These are phyloP conservation scores for Theodoxus fluviatilis DNA, from an alignment of 2,888 invertebrate genomes.

Conservation along the genomic window DNA sequence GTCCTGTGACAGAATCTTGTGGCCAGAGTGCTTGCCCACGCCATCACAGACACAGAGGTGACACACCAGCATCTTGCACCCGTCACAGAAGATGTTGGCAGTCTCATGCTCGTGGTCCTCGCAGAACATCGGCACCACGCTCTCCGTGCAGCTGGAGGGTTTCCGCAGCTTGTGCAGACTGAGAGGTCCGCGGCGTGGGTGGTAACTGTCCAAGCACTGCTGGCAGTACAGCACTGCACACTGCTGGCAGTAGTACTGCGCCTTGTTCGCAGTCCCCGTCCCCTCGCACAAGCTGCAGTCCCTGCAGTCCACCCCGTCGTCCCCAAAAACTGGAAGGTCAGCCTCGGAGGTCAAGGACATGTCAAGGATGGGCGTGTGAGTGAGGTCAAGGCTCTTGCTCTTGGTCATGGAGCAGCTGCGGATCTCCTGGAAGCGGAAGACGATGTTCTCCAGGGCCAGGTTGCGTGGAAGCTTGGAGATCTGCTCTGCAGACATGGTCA, in stretches of 20 bases:
- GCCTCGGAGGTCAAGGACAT: slow-evolving; percentile 24
- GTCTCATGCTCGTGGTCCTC: slow-evolving; percentile 50
- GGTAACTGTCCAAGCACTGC: slow-evolving; percentile 51
- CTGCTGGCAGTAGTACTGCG: slow-evolving; percentile 57
- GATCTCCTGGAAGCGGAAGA: slow-evolving; percentile 59
- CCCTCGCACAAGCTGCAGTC: slow-evolving; percentile 58
- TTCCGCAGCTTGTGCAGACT: slow-evolving; percentile 46
- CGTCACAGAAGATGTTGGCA: slow-evolving; percentile 56
- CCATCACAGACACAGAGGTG: slow-evolving; percentile 61
- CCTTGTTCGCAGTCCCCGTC: slow-evolving; percentile 39
- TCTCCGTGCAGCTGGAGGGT: slow-evolving; percentile 30
- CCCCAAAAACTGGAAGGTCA: slow-evolving; percentile 35
- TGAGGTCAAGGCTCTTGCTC: slow-evolving; percentile 37
- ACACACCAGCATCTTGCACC: slow-evolving; percentile 54
- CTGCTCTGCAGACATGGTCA: slow-evolving; percentile 42
- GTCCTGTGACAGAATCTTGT: slow-evolving; percentile 55
- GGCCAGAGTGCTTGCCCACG: slow-evolving; percentile 56
- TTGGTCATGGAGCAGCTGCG: slow-evolving; percentile 49
- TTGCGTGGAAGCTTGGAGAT: slow-evolving; percentile 54
- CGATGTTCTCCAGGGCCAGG: slow-evolving; percentile 60
- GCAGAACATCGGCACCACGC: slow-evolving; percentile 44
- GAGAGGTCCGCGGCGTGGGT: slow-evolving; percentile 53
- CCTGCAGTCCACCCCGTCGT: slow-evolving; percentile 31
- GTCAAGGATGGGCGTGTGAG: slow-evolving; percentile 15
- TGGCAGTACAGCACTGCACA: slow-evolving; percentile 59